Evolutionary conservation across 2,797 vertebrate species (phyloP).

Genomic region (Luscinia megarhynchos): DNA sequence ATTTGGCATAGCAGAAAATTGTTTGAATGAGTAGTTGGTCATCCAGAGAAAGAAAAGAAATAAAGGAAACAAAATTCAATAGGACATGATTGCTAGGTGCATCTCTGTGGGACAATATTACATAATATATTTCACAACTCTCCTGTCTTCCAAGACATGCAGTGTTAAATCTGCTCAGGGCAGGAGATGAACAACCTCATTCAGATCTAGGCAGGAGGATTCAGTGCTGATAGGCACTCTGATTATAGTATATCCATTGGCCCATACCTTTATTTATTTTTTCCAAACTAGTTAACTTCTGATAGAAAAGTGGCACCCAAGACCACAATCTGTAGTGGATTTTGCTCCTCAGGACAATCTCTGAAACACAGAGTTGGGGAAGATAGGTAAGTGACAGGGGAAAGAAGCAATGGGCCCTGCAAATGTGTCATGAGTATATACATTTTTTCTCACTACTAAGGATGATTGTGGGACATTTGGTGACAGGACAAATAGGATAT

Average conservation of each 20-base stretch:
- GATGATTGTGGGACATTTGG: not conserved
- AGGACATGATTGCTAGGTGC: not conserved
- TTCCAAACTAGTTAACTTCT: not conserved
- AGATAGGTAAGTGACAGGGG: not conserved
- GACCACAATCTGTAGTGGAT: not conserved
- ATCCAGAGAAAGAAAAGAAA: not conserved
- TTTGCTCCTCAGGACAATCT: not conserved
- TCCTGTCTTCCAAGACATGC: not conserved
- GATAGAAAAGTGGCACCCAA: not conserved
- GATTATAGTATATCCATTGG: not conserved
- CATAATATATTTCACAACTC: not conserved
- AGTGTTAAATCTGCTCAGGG: not conserved
- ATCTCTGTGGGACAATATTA: not conserved
- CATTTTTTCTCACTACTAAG: not conserved
- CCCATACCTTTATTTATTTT: no score
- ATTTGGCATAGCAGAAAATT: not conserved
- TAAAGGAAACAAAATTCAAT: not conserved
- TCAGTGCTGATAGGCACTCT: not conserved
- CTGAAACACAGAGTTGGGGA: not conserved
- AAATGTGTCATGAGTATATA: not conserved
- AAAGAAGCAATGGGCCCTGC: not conserved
- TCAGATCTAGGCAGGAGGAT: not conserved
- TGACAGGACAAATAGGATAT: not conserved
- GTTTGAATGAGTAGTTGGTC: not conserved
- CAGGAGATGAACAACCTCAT: not conserved